Percentiles rank a stretch among this genome's conserved stretches.
Evolutionary conservation across 2,797 vertebrate genomes (phyloP).

Genomic region (Lagorchestes hirsutus): DNA sequence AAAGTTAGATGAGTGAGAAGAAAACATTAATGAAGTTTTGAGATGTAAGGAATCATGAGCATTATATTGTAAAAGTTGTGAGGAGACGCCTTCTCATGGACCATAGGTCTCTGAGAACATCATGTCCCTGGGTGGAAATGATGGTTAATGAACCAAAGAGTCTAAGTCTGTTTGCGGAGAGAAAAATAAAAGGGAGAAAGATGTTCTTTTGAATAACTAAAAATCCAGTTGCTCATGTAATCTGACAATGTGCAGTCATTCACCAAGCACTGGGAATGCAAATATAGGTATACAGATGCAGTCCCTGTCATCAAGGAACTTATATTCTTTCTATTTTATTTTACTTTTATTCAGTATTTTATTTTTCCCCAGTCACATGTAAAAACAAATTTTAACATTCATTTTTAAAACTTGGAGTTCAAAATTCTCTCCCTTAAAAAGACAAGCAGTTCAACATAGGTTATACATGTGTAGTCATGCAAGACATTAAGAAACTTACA

Average conservation of each 20-base stretch:
- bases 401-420: too few relatives aligned
- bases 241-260: not conserved
- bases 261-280: not conserved
- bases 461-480: too few relatives aligned
- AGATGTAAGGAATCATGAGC: not conserved
- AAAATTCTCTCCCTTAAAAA: too few relatives aligned
- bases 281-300: not conserved
- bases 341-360: too few relatives aligned
- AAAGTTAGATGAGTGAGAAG: not conserved
- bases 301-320: not conserved
- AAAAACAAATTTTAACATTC: too few relatives aligned
- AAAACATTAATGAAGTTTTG: not conserved
- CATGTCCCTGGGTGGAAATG: not conserved
- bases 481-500: not conserved
- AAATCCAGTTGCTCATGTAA: not conserved
- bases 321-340: too few relatives aligned
- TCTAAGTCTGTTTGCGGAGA: not conserved
- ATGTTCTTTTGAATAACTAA: not conserved
- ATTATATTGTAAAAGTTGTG: not conserved
- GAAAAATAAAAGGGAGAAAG: not conserved
- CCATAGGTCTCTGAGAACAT: not conserved
- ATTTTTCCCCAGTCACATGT: too few relatives aligned
- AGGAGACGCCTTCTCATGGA: not conserved
- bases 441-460: too few relatives aligned
- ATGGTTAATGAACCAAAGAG: constrained; percentile 9